Percentiles rank a stretch among this genome's conserved stretches.
Conservation (phyloP, 2,888 invertebrate species). For the Tetragnatha montana region DNA sequence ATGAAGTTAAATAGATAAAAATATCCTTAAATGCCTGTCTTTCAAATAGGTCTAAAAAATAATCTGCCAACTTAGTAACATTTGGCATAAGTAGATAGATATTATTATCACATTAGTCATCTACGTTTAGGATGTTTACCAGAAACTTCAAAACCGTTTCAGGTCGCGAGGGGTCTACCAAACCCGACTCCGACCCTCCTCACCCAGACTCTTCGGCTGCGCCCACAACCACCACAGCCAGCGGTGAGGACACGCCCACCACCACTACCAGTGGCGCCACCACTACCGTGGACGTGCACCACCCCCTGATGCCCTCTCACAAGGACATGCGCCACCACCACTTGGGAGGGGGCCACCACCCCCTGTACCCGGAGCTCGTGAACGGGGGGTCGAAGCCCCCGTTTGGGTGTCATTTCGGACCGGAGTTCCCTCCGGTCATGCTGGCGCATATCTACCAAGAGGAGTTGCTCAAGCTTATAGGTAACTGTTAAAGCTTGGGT, state of each 20-base stretch:
- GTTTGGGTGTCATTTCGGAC: constrained; percentile 50
- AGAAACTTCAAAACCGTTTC: background rate
- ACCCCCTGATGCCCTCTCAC: constrained; percentile 12
- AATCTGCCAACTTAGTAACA: too few species aligned
- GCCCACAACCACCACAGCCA: background rate
- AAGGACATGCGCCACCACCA: constrained; percentile 58
- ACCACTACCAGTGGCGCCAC: constrained; percentile 16
- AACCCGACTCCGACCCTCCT: constrained; percentile 46
- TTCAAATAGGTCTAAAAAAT: too few species aligned
- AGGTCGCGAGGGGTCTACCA: constrained; percentile 63
- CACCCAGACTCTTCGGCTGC: constrained; percentile 25
- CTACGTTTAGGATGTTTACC: constrained; percentile 75
- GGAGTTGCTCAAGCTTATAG: constrained; percentile 94
- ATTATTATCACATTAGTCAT: too few species aligned
- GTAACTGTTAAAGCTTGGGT: constrained; percentile 72
- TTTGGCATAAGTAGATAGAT: too few species aligned
- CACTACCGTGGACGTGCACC: constrained; percentile 20
- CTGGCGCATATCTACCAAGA: constrained; percentile 96
- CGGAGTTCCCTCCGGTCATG: constrained; percentile 91
- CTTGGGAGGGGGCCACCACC: constrained; percentile 72
- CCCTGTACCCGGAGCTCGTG: constrained; percentile 69
- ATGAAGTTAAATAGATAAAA: too few species aligned
- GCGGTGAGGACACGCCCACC: constrained; percentile 23
- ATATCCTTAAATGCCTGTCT: too few species aligned
- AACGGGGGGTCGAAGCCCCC: constrained; percentile 43